These are phyloP conservation scores for Myoxocephalus aenaeus DNA, from an alignment of 2,797 vertebrate genomes.

Conservation along the genomic window DNA sequence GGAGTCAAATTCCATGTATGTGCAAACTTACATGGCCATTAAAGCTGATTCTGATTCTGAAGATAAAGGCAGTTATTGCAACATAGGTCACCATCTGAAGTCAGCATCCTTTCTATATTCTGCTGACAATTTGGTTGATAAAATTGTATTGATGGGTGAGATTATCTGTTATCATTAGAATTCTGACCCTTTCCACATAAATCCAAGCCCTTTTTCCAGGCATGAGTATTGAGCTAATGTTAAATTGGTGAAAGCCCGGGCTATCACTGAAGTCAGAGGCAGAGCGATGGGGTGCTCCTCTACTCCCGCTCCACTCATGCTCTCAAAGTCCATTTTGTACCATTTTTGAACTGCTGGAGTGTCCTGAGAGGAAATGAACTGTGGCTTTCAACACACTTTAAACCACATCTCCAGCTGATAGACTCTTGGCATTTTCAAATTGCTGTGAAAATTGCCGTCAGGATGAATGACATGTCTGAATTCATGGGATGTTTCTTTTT, in stretches of 20 bases:
- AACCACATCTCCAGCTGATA: conserved; percentile 21
- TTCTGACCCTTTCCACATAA: not conserved
- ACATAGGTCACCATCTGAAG: not conserved
- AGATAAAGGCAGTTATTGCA: conserved; percentile 1
- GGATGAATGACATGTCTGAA: not conserved
- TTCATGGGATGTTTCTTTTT: no score
- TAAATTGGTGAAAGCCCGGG: not conserved
- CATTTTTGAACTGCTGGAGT: conserved; percentile 20
- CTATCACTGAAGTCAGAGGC: not conserved
- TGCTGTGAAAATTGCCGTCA: conserved; percentile 17
- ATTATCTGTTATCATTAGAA: not conserved
- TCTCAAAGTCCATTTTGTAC: conserved; percentile 20
- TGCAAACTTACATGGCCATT: no score
- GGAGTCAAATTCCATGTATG: no score
- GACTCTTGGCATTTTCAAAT: conserved; percentile 25
- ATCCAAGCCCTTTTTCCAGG: not conserved
- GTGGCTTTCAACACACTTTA: conserved; percentile 4
- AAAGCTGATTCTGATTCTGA: no score
- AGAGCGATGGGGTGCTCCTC: not conserved
- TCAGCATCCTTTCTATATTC: not conserved
- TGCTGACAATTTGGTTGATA: not conserved
- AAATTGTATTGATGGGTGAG: not conserved
- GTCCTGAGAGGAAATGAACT: conserved; percentile 12
- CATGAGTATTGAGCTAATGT: not conserved
- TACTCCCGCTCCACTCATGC: not conserved